Percentiles rank a stretch among this genome's conserved stretches.
These are phyloP conservation scores for Pseudomyrmex gracilis DNA, from an alignment of 1,140 invertebrate genomes.

Conservation along the genomic window DNA sequence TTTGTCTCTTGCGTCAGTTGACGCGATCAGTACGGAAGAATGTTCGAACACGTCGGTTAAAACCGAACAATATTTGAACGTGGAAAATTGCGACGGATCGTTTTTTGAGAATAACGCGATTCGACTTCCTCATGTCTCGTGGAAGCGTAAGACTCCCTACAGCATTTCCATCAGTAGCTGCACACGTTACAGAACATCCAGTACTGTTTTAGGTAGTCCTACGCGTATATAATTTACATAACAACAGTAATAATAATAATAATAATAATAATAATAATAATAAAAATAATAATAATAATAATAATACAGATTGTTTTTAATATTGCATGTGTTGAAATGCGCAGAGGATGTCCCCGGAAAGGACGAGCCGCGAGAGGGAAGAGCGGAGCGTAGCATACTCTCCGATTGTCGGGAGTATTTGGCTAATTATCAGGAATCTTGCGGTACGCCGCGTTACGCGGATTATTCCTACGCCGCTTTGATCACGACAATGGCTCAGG, in stretches of 20 bases:
- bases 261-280: background rate
- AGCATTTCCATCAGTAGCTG: constrained; percentile 12
- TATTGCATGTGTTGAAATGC: constrained; percentile 8
- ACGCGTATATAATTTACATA: background rate
- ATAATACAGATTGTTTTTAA: background rate
- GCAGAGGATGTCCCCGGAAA: constrained; percentile 8
- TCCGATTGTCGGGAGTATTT: constrained; percentile 71
- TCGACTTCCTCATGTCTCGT: constrained; percentile 9
- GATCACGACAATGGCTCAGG: constrained; percentile 78
- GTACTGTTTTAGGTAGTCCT: background rate
- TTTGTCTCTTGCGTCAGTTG: constrained; percentile 1
- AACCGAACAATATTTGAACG: background rate
- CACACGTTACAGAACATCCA: background rate
- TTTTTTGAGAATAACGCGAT: background rate
- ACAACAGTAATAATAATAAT: background rate
- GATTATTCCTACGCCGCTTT: constrained; percentile 79
- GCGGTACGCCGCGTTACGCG: constrained; percentile 70
- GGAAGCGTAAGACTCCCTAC: constrained; percentile 27
- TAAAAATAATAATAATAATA: background rate
- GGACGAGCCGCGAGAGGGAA: constrained; percentile 9
- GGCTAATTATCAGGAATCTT: constrained; percentile 78
- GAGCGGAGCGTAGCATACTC: background rate
- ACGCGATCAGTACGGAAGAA: background rate
- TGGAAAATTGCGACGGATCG: background rate
- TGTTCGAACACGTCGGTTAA: background rate